Evolutionary conservation across 2,797 vertebrate genomes (phyloP), one percentile per base, ranked within the genome.

Genomic region (Girardinus metallicus): DNA sequence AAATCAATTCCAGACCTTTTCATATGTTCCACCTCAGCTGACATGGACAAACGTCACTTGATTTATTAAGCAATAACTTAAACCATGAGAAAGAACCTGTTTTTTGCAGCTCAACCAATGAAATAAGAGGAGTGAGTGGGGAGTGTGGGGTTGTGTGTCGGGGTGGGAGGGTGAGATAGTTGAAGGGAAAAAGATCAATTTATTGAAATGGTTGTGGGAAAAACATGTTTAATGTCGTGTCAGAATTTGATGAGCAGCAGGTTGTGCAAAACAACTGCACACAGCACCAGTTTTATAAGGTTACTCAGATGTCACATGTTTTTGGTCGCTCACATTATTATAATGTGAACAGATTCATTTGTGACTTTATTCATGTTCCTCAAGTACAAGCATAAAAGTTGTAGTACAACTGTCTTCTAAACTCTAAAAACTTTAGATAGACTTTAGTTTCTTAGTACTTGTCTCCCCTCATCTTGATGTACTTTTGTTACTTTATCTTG

Each of bases 201-300:
- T 74, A 84, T 81, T 80, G 8, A 55, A 68, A 16, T 73, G 5
- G 3, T n/a, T 71, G 36, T 36, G 57, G 77, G 70, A 81, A 44
- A 84, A 88, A 85, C 84, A 87, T 23, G 55, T 51, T 81, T 15
- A 64, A 23, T 34, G 36, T n/a, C 31, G 36, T 43, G 76, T 55
- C 49, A 55, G 6, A 55, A 64, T 71, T 71, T 71, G 49, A 53
- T 53, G n/a, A 55, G 16, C 18, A 7, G n/a, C 11, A n/a, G 49
- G 36, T 12, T 77, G 46, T 68, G 23, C 34, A 53, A 49, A 51
- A 70, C 5, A 11, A 23, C 34, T 39, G 1, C 23, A 39, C 18
- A 46, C 5, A 49, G 62, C 34, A 11, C 18, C 47, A 53, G 34
- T 49, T 53, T 21, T 15, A 43, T 16, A 29, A 46, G 41, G 68